Percentiles rank a stretch among this genome's conserved stretches.
Conservation (phyloP, 2,888 invertebrate genomes). For the Tridacna crocea region DNA sequence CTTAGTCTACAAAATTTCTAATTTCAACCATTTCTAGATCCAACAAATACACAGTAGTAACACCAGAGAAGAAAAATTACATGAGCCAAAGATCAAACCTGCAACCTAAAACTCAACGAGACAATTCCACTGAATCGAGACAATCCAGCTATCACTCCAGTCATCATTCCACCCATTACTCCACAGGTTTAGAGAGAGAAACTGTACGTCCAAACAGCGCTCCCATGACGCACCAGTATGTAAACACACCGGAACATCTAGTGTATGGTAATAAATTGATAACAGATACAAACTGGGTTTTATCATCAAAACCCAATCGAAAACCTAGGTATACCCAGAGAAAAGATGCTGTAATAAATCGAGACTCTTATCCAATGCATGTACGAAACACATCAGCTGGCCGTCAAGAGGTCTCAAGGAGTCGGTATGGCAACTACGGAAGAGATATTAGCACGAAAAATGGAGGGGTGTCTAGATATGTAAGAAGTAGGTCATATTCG, state of each 20-base stretch:
- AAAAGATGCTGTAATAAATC: conserved; percentile 10
- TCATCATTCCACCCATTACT: conserved; percentile 12
- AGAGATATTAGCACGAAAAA: conserved; percentile 24
- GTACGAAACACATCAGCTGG: conserved; percentile 48
- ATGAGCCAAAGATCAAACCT: background rate
- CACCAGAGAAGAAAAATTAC: background rate
- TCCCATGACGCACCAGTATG: background rate
- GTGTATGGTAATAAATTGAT: conserved; percentile 42
- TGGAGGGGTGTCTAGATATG: conserved; percentile 59
- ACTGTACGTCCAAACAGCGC: conserved; percentile 35
- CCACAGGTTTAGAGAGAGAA: conserved; percentile 21
- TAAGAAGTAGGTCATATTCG: conserved; percentile 66
- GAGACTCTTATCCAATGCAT: conserved; percentile 42
- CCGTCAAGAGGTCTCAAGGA: conserved; percentile 2
- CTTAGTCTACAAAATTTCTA: background rate
- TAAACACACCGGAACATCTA: conserved; percentile 48
- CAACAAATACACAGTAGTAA: background rate
- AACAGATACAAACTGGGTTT: conserved; percentile 52
- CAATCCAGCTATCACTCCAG: conserved; percentile 37
- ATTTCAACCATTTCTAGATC: background rate
- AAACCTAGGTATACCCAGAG: conserved; percentile 53
- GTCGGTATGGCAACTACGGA: conserved; percentile 17
- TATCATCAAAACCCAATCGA: conserved; percentile 50
- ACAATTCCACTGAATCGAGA: conserved; percentile 39
- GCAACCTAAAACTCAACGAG: conserved; percentile 1